phyloP scores from a whole-genome alignment of 2,888 invertebrate genomes.

The Eurois occulta region DNA sequence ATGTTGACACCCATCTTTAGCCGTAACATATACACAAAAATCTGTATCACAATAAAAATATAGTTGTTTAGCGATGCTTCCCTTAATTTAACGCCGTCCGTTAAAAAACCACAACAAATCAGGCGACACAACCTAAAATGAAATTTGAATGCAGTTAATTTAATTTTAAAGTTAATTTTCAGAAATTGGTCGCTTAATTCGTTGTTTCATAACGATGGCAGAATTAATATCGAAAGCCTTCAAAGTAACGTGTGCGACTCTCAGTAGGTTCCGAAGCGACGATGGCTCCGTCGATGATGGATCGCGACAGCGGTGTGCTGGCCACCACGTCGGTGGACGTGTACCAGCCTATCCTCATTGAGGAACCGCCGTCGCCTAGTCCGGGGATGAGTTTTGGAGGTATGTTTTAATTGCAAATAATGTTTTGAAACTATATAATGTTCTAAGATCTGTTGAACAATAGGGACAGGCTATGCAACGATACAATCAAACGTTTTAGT shows the following conservation, averaged over 20 bases:
- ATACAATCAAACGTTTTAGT: neutral
- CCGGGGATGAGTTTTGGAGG: conserved; percentile 84
- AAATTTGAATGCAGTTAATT: neutral
- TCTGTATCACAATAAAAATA: neutral
- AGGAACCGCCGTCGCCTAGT: conserved; percentile 79
- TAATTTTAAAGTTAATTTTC: neutral
- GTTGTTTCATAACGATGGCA: neutral
- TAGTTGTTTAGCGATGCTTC: neutral
- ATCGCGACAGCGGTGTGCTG: conserved; percentile 82
- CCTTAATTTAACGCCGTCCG: neutral
- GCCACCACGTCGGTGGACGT: conserved; percentile 82
- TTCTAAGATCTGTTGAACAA: no score
- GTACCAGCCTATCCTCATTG: conserved; percentile 78
- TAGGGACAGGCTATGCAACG: neutral
- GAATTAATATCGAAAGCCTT: neutral
- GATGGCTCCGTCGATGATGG: conserved; percentile 85
- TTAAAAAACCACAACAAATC: neutral
- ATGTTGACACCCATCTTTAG: no score
- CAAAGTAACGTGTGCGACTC: conserved; percentile 5
- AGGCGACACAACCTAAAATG: neutral
- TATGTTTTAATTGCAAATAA: conserved; percentile 49
- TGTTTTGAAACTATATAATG: no score
- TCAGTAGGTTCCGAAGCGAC: conserved; percentile 84
- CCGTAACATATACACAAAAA: neutral
- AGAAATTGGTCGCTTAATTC: neutral